A percentile compares a stretch with the other conserved stretches of the same genome.
phyloP scores from a whole-genome alignment of 2,113 vertebrate species.

The Dasyurus viverrinus region DNA sequence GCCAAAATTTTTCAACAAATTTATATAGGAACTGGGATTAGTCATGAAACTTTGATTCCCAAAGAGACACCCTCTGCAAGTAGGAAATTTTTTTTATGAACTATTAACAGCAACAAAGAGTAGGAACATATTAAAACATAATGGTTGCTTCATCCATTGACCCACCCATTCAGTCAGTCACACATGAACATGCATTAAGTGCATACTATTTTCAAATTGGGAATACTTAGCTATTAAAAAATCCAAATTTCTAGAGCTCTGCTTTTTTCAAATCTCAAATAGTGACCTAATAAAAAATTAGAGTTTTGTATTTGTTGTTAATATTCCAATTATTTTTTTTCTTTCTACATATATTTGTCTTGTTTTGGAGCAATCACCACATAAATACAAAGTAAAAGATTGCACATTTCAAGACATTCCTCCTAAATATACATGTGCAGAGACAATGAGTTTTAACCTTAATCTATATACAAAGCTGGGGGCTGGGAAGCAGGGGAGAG shows the following conservation, averaged over 20 bases:
- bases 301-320: not conserved
- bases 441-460: not conserved
- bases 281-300: not conserved
- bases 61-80: constrained; percentile 36
- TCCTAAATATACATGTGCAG: not conserved
- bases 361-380: not conserved
- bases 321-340: not conserved
- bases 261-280: not conserved
- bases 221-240: not conserved
- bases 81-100: constrained; percentile 59
- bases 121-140: not conserved
- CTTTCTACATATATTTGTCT: not conserved
- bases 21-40: constrained; percentile 55
- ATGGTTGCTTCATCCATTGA: not conserved
- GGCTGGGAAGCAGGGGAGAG: not conserved
- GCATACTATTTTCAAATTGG: not conserved
- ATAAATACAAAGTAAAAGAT: not conserved
- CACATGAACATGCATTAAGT: not conserved
- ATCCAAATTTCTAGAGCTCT: not conserved
- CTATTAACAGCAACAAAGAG: constrained; percentile 53
- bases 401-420: not conserved
- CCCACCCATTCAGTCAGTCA: not conserved
- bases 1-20: constrained; percentile 58
- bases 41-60: constrained; percentile 65
- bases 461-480: not conserved